Conservation (phyloP, 2,113 vertebrate genomes). For the Bombycilla garrulus region DNA sequence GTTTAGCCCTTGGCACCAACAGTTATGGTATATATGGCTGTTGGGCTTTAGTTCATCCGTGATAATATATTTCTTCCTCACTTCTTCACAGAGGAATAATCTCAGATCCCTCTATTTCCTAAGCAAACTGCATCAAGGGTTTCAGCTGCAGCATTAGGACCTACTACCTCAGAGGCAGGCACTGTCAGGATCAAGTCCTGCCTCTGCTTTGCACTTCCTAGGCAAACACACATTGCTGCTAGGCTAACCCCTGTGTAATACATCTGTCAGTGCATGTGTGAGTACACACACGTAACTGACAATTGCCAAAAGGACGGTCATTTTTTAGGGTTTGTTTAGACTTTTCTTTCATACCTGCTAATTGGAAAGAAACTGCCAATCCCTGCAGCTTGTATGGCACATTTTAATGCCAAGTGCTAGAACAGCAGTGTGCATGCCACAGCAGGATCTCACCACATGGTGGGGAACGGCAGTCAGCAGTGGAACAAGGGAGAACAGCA, state of each 20-base stretch:
- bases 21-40: fast-evolving
- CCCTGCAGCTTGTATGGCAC: neutral
- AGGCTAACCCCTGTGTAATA: neutral
- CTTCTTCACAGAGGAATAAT: neutral
- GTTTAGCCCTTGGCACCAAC: neutral
- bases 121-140: neutral
- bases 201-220: neutral
- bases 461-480: neutral
- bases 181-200: neutral
- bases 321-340: neutral
- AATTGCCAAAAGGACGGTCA: neutral
- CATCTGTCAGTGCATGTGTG: no score
- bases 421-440: neutral
- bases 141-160: neutral
- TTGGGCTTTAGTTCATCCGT: neutral
- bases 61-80: neutral
- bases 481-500: neutral
- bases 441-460: neutral
- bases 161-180: neutral
- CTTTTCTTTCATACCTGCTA: neutral
- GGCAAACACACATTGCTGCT: neutral
- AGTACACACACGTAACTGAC: neutral
- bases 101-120: neutral
- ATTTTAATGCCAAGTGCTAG: neutral
- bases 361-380: neutral